phyloP scores from a whole-genome alignment of 2,113 vertebrate species.

The Ophthalmolycus amberensis region DNA sequence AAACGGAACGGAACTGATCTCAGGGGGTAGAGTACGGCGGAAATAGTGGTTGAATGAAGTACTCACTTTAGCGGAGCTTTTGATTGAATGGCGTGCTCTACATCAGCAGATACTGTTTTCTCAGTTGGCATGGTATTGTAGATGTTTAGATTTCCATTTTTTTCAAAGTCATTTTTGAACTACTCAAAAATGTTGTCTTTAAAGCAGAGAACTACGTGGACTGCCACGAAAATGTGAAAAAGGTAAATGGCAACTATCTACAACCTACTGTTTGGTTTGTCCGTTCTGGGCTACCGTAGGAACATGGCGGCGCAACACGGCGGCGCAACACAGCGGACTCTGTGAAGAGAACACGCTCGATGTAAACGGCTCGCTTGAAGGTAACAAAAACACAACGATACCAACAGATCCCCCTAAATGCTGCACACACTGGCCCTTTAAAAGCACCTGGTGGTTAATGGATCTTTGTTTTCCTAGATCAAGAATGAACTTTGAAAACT shows the following conservation, averaged over 20 bases:
- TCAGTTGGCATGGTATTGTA: neutral
- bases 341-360: neutral
- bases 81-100: neutral
- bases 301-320: neutral
- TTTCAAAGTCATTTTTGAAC: neutral
- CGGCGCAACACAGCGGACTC: neutral
- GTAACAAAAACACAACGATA: neutral
- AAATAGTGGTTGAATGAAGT: neutral
- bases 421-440: neutral
- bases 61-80: neutral
- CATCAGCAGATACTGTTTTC: neutral
- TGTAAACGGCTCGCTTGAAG: neutral
- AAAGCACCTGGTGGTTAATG: neutral
- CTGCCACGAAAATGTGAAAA: neutral
- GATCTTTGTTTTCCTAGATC: conserved; percentile 1
- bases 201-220: neutral
- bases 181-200: neutral
- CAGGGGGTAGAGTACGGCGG: neutral
- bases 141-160: neutral
- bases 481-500: neutral
- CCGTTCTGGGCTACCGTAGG: neutral
- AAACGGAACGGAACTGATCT: neutral
- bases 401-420: neutral
- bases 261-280: neutral
- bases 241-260: neutral